Evolutionary conservation across 2,888 invertebrate species (phyloP).

Genomic region (Dryocosmus kuriphilus): DNA sequence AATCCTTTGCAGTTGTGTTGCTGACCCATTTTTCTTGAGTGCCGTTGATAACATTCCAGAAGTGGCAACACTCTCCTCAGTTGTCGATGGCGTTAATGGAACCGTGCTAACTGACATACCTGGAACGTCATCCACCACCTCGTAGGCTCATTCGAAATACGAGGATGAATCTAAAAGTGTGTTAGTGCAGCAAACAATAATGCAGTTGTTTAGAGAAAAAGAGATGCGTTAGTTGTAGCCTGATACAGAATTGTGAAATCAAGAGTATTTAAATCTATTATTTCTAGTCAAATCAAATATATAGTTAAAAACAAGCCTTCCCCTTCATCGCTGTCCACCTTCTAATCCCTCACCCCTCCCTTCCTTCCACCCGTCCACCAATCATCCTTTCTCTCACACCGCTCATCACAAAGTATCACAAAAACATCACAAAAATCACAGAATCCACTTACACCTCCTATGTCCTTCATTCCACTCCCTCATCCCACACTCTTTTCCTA

Average conservation of each 20-base stretch:
- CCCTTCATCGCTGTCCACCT: too few species aligned
- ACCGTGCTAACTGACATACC: constrained; percentile 61
- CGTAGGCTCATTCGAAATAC: constrained; percentile 26
- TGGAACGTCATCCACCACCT: constrained; percentile 51
- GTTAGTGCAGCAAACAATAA: constrained; percentile 29
- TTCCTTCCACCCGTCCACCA: too few species aligned
- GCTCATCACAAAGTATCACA: too few species aligned
- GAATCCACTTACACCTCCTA: too few species aligned
- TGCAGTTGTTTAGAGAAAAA: constrained; percentile 65
- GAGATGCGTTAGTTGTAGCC: constrained; percentile 59
- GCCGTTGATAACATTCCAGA: constrained; percentile 65
- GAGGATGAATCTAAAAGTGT: constrained; percentile 23
- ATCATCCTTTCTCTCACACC: too few species aligned
- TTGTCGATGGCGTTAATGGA: constrained; percentile 80
- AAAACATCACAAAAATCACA: too few species aligned
- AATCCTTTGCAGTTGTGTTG: constrained; percentile 78
- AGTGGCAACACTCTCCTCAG: constrained; percentile 79
- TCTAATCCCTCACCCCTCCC: too few species aligned
- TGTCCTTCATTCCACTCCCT: too few species aligned
- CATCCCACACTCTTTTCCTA: too few species aligned
- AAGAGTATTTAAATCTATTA: neutral
- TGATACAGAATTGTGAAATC: neutral
- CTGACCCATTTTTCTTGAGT: constrained; percentile 80
- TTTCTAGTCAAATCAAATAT: too few species aligned
- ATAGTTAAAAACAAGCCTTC: too few species aligned